Conservation (phyloP, 2,888 invertebrate genomes). For the Synergus gifuensis region DNA sequence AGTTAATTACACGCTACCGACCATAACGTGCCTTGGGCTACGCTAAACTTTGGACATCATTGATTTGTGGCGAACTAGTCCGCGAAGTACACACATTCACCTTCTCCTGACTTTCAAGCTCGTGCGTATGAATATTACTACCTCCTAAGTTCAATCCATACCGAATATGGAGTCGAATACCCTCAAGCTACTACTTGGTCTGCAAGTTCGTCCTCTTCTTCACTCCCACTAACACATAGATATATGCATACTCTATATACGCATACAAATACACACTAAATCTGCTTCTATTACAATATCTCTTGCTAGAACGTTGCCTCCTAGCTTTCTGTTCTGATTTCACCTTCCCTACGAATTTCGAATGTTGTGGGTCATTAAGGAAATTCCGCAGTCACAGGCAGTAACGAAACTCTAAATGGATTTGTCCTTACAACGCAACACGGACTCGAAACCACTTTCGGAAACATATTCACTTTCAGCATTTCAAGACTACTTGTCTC, state of each 20-base stretch:
- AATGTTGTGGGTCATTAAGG: slow-evolving; percentile 63
- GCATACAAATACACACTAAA: background rate
- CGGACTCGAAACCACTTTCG: slow-evolving; percentile 35
- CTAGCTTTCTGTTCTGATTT: slow-evolving; percentile 37
- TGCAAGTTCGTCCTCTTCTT: slow-evolving; percentile 2
- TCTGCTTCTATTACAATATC: slow-evolving; percentile 10
- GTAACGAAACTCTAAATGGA: slow-evolving; percentile 66
- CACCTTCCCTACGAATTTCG: background rate
- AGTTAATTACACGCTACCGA: slow-evolving; percentile 70
- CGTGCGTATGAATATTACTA: slow-evolving; percentile 26
- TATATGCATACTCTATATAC: too few species aligned
- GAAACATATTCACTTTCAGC: slow-evolving; percentile 36
- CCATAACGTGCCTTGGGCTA: slow-evolving; percentile 64
- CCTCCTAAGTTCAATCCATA: slow-evolving; percentile 26
- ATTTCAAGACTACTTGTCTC: slow-evolving; percentile 27
- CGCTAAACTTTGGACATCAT: slow-evolving; percentile 72
- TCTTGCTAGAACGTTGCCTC: slow-evolving; percentile 9
- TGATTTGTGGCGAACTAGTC: slow-evolving; percentile 66
- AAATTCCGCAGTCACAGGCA: slow-evolving; percentile 62
- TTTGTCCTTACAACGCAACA: slow-evolving; percentile 62
- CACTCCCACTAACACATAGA: background rate
- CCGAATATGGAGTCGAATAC: slow-evolving; percentile 30
- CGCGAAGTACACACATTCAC: slow-evolving; percentile 36
- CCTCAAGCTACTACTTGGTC: slow-evolving; percentile 39
- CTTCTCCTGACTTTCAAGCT: background rate